phyloP scores from a whole-genome alignment of 2,797 vertebrate species.

The Diplodus sargus region DNA sequence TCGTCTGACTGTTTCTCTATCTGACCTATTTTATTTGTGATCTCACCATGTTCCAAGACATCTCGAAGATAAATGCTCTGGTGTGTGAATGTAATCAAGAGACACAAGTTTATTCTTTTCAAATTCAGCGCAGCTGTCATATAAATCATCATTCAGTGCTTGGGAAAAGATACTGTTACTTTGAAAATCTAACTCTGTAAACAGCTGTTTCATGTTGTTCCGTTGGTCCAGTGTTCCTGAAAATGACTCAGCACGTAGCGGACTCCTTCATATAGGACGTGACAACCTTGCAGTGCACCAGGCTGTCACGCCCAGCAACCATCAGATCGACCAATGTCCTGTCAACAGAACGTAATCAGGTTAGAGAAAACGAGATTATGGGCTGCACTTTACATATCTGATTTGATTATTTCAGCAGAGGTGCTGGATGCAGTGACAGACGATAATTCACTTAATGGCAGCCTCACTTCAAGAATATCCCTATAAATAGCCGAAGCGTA shows the following conservation, averaged over 20 bases:
- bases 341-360: conserved; percentile 82
- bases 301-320: conserved; percentile 67
- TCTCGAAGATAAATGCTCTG: not conserved
- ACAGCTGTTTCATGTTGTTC: not conserved
- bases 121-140: not conserved
- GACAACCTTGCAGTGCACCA: conserved; percentile 71
- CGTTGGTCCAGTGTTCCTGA: conserved; percentile 3
- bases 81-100: not conserved
- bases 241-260: conserved; percentile 39
- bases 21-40: not conserved
- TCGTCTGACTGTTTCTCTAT: not conserved
- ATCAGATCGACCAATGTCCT: conserved; percentile 67
- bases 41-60: not conserved
- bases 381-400: conserved; percentile 83
- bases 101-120: not conserved
- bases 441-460: conserved; percentile 84
- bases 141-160: not conserved
- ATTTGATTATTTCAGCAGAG: conserved; percentile 85
- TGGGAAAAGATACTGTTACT: not conserved
- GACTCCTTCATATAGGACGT: conserved; percentile 56
- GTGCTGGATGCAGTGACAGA: conserved; percentile 76
- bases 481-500: conserved; percentile 74
- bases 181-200: not conserved
- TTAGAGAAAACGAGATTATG: conserved; percentile 82
- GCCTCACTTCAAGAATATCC: conserved; percentile 55